Conservation (phyloP, 2,888 invertebrate genomes). For the Sphinx pinastri region DNA sequence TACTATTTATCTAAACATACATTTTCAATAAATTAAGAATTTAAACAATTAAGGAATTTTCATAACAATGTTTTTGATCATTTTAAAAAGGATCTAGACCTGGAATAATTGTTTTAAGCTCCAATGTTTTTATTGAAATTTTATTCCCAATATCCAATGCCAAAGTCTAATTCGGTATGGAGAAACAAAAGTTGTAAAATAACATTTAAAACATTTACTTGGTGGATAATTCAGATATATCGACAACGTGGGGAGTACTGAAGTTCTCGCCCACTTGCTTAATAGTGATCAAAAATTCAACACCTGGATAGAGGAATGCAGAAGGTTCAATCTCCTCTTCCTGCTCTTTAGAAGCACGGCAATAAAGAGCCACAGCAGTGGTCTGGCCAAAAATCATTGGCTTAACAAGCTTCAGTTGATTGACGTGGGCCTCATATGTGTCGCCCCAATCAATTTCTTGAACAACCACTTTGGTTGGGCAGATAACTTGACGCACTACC, state of each 20-base stretch:
- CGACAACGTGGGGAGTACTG: conserved; percentile 32
- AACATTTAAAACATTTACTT: not conserved
- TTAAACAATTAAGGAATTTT: not conserved
- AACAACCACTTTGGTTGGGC: conserved; percentile 36
- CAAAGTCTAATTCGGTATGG: not conserved
- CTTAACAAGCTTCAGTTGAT: conserved; percentile 40
- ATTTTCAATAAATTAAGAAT: not conserved
- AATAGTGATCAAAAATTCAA: conserved; percentile 36
- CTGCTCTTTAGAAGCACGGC: conserved; percentile 26
- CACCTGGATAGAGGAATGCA: conserved; percentile 21
- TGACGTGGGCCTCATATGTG: conserved; percentile 35
- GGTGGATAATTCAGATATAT: conserved; percentile 1
- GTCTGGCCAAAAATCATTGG: conserved; percentile 31
- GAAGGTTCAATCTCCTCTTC: not conserved
- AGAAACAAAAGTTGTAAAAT: not conserved
- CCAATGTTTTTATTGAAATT: not conserved
- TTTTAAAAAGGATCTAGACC: conserved; percentile 13
- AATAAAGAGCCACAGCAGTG: conserved; percentile 39
- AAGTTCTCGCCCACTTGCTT: conserved; percentile 34
- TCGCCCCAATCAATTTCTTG: conserved; percentile 48
- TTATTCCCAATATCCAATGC: not conserved
- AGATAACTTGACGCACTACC: conserved; percentile 37
- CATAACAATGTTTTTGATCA: not conserved
- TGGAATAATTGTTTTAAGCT: not conserved
- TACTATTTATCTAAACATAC: not conserved